Percentiles rank a stretch among this genome's conserved stretches.
phyloP scores from a whole-genome alignment of 2,888 invertebrate species.

The Dorcus hopei region DNA sequence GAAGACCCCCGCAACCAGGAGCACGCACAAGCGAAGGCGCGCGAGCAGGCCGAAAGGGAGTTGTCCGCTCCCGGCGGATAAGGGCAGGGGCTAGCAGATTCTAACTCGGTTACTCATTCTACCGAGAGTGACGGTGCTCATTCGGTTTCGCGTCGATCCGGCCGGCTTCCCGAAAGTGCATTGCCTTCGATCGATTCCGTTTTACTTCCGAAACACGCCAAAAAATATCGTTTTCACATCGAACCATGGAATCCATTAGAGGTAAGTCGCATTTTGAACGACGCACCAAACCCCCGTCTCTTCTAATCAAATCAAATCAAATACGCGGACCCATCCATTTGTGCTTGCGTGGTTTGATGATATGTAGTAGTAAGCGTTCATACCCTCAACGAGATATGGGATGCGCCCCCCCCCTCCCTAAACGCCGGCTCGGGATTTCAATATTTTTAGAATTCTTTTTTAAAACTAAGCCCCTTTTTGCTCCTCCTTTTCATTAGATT shows the following conservation, averaged over 20 bases:
- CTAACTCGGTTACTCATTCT: slow-evolving; percentile 22
- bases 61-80: slow-evolving; percentile 12
- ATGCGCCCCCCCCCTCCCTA: too few species aligned
- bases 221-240: slow-evolving; percentile 2
- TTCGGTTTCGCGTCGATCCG: slow-evolving; percentile 12
- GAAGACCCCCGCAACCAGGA: too few species aligned
- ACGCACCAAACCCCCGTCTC: not conserved
- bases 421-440: too few species aligned
- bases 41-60: slow-evolving; percentile 11
- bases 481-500: too few species aligned
- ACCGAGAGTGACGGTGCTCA: slow-evolving; percentile 15
- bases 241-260: slow-evolving; percentile 14
- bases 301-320: not conserved
- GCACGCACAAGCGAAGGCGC: slow-evolving; percentile 4
- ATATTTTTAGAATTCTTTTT: too few species aligned
- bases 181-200: slow-evolving; percentile 7
- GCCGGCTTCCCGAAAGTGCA: slow-evolving; percentile 16
- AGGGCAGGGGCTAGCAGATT: slow-evolving; percentile 10
- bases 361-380: not conserved
- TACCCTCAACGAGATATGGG: not conserved
- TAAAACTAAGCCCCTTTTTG: too few species aligned
- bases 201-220: not conserved
- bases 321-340: not conserved
- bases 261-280: slow-evolving; percentile 12
- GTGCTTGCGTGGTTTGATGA: not conserved